Percentiles rank a stretch among this genome's conserved stretches.
phyloP scores from a whole-genome alignment of 2,888 invertebrate genomes.

The Saturnia pavonia region DNA sequence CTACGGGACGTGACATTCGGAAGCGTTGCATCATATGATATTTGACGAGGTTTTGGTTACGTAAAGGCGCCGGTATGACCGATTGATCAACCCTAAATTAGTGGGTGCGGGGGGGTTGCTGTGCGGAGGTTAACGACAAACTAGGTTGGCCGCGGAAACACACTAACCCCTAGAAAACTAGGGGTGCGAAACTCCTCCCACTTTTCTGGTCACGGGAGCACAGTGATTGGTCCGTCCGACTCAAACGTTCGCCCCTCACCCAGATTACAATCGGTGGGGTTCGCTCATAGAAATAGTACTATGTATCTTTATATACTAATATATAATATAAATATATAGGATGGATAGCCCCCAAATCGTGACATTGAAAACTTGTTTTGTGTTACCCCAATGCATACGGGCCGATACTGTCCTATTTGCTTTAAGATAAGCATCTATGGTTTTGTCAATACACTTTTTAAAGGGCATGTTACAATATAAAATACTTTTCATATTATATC shows the following conservation, averaged over 20 bases:
- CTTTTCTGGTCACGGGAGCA: constrained; percentile 81
- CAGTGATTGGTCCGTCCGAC: constrained; percentile 77
- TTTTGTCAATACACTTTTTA: neutral
- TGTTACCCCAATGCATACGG: constrained; percentile 28
- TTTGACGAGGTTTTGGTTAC: constrained; percentile 63
- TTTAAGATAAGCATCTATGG: neutral
- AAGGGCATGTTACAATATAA: neutral
- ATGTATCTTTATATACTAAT: constrained; percentile 68
- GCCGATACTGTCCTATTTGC: constrained; percentile 20
- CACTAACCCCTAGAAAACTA: constrained; percentile 83
- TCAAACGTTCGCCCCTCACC: constrained; percentile 75
- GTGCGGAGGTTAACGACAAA: constrained; percentile 72
- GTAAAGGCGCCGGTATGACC: constrained; percentile 63
- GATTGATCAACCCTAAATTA: constrained; percentile 82
- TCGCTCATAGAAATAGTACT: constrained; percentile 80
- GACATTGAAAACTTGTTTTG: constrained; percentile 65
- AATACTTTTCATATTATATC: neutral
- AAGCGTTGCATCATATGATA: constrained; percentile 38
- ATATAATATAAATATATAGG: constrained; percentile 64
- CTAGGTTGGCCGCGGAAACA: constrained; percentile 82
- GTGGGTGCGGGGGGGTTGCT: constrained; percentile 64
- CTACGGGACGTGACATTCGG: neutral
- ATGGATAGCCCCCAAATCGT: constrained; percentile 63
- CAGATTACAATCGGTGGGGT: constrained; percentile 82
- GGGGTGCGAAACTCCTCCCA: constrained; percentile 82